phyloP scores from a whole-genome alignment of 2,888 invertebrate genomes.

The Campoplex nolae region DNA sequence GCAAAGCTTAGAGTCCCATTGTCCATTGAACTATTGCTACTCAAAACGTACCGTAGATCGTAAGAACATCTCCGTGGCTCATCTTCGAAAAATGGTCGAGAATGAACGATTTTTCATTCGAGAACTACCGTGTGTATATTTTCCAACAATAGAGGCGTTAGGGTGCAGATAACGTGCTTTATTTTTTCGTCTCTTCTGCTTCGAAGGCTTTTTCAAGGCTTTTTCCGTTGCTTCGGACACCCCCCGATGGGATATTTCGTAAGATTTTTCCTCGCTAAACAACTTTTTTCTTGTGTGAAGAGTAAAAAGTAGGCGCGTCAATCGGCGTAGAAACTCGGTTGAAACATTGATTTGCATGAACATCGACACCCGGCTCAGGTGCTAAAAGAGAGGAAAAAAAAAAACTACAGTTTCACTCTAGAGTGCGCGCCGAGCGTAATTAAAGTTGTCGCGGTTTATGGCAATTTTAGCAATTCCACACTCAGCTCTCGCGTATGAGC shows the following conservation, averaged over 20 bases:
- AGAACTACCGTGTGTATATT: conserved; percentile 55
- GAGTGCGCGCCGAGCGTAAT: conserved; percentile 69
- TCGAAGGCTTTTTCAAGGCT: conserved; percentile 22
- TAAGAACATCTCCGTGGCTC: conserved; percentile 61
- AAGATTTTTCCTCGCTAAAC: conserved; percentile 43
- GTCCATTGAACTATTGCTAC: conserved; percentile 27
- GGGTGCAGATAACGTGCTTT: conserved; percentile 72
- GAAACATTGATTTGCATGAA: conserved; percentile 62
- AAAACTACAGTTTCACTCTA: not conserved
- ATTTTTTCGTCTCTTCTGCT: conserved; percentile 31
- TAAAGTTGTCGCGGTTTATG: conserved; percentile 76
- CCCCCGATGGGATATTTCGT: conserved; percentile 28
- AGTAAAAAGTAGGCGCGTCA: conserved; percentile 6
- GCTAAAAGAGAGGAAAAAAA: conserved; percentile 20
- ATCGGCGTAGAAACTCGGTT: conserved; percentile 24
- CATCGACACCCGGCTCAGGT: conserved; percentile 58
- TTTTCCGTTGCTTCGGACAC: conserved; percentile 14
- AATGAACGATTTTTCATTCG: conserved; percentile 65
- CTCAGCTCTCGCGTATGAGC: conserved; percentile 25
- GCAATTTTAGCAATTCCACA: conserved; percentile 76
- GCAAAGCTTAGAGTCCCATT: conserved; percentile 33
- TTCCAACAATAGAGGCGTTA: conserved; percentile 75
- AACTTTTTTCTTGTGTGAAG: not conserved
- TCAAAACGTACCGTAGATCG: conserved; percentile 34
- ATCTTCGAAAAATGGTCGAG: conserved; percentile 71